phyloP scores from a whole-genome alignment of 1,140 invertebrate genomes.

The Phymorhynchus buccinoides region DNA sequence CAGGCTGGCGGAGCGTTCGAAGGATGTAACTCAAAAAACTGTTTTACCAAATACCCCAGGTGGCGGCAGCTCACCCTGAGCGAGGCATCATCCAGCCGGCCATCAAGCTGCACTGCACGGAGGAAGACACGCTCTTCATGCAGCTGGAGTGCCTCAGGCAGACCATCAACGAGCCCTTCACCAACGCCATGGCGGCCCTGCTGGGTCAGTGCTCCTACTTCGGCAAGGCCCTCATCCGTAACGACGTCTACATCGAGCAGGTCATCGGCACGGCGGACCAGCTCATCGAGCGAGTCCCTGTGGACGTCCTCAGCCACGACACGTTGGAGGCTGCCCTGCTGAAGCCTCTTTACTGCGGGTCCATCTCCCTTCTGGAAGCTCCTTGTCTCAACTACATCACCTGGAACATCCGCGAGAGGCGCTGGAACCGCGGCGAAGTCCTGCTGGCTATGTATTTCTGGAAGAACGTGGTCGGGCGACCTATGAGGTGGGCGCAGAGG shows the following conservation, averaged over 20 bases:
- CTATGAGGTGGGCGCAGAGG: conserved; percentile 64
- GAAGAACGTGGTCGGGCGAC: conserved; percentile 59
- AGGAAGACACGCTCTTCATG: conserved; percentile 66
- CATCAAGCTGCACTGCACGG: conserved; percentile 60
- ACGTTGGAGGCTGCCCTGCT: conserved; percentile 67
- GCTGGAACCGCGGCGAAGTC: conserved; percentile 68
- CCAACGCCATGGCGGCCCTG: conserved; percentile 62
- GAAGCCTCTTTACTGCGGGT: conserved; percentile 60
- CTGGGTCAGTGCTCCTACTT: conserved; percentile 65
- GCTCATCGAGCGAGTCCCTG: conserved; percentile 63
- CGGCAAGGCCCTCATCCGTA: conserved; percentile 66
- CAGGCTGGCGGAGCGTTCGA: too few relatives aligned
- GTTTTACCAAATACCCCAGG: conserved; percentile 21
- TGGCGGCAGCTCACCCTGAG: conserved; percentile 66
- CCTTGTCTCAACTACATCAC: conserved; percentile 65
- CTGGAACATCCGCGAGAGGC: conserved; percentile 65
- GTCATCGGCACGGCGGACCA: conserved; percentile 62
- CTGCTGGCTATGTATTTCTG: conserved; percentile 67
- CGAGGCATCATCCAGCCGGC: conserved; percentile 67
- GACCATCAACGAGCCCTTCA: conserved; percentile 64
- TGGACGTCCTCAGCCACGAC: conserved; percentile 69
- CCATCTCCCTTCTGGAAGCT: conserved; percentile 58
- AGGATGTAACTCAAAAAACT: too few relatives aligned
- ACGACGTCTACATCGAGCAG: conserved; percentile 64
- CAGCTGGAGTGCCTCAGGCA: conserved; percentile 64